A percentile compares a stretch with the other conserved stretches of the same genome.
phyloP scores from a whole-genome alignment of 2,113 vertebrate genomes.

The Mugil cephalus region DNA sequence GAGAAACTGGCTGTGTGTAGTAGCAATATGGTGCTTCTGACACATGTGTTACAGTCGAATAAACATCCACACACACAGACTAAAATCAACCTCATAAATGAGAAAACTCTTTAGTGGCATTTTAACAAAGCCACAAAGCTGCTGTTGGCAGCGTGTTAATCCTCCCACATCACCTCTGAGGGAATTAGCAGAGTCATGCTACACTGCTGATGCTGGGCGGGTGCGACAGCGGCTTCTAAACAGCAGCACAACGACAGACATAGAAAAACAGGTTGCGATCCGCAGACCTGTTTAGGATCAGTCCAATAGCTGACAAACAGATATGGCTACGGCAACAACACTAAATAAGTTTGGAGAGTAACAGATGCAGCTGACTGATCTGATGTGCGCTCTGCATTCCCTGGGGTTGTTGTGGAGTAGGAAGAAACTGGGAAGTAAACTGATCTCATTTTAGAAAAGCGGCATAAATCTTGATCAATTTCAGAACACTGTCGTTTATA shows the following conservation, averaged over 20 bases:
- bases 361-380: not conserved
- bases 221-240: slow-evolving; percentile 30
- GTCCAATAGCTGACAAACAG: not conserved
- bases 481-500: not conserved
- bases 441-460: slow-evolving; percentile 12
- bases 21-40: not conserved
- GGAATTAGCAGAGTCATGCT: slow-evolving; percentile 59
- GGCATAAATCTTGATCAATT: slow-evolving; percentile 20
- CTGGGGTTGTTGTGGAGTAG: not conserved
- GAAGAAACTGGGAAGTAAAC: slow-evolving; percentile 30
- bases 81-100: not conserved
- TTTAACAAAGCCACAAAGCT: slow-evolving; percentile 26
- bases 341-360: not conserved
- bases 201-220: slow-evolving; percentile 12
- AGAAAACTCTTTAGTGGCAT: slow-evolving; percentile 10
- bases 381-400: not conserved
- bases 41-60: not conserved
- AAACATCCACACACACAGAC: not conserved
- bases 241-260: slow-evolving; percentile 19
- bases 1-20: not conserved
- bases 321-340: not conserved
- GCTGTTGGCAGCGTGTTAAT: slow-evolving; percentile 44
- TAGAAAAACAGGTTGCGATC: not conserved
- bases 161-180: slow-evolving; percentile 40
- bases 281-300: slow-evolving; percentile 1